A percentile compares a stretch with the other conserved stretches of the same genome.
Evolutionary conservation across 2,797 vertebrate species (phyloP).

Genomic region (Paramormyrops hopkinsi): DNA sequence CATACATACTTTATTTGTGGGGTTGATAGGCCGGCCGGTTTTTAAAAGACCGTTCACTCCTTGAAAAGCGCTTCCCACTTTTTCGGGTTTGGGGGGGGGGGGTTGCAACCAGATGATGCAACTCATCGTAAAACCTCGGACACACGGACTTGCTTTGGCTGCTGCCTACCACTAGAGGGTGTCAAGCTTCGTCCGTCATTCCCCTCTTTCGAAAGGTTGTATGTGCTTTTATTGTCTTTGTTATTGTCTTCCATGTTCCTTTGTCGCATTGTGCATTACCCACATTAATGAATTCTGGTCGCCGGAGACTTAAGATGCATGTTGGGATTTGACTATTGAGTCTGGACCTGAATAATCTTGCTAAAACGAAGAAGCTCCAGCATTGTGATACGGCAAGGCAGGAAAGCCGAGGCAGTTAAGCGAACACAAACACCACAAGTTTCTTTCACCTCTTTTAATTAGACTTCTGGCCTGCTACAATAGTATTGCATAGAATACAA

Average conservation of each 20-base stretch:
- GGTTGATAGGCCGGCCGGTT: not conserved
- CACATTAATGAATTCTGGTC: not conserved
- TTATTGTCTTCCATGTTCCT: not conserved
- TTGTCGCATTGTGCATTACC: not conserved
- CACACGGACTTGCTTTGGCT: not conserved
- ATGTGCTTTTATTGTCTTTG: not conserved
- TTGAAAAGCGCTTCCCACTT: not conserved
- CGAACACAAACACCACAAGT: constrained; percentile 1
- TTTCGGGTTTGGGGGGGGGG: not conserved
- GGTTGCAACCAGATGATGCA: constrained; percentile 16
- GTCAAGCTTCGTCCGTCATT: not conserved
- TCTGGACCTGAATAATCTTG: not conserved
- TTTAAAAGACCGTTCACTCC: not conserved
- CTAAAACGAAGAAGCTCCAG: not conserved
- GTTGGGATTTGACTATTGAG: not conserved
- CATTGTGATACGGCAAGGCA: not conserved
- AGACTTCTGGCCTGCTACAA: constrained; percentile 32
- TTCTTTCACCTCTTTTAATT: constrained; percentile 21
- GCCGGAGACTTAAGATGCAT: not conserved
- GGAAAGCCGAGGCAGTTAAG: not conserved
- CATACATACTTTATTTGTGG: not conserved
- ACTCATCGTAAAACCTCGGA: constrained; percentile 15
- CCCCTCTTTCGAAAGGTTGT: not conserved
- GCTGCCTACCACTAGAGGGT: constrained; percentile 14
- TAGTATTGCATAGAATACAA: constrained; percentile 29